These are phyloP conservation scores for Brachynemurus nebulosus DNA, from an alignment of 2,888 invertebrate species.

Conservation along the genomic window DNA sequence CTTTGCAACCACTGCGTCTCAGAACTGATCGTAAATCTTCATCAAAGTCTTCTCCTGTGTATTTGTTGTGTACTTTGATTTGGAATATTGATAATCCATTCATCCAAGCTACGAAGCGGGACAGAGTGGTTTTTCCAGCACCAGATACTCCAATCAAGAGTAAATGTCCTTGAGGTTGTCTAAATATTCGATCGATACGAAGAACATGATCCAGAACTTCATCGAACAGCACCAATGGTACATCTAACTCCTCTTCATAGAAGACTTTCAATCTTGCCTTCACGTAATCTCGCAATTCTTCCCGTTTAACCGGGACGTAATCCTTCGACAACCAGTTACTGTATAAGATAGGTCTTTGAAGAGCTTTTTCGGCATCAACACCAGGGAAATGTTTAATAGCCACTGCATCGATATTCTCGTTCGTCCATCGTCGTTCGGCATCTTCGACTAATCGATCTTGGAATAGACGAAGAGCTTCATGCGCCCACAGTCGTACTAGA, in stretches of 20 bases:
- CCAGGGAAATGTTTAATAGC: slow-evolving; percentile 87
- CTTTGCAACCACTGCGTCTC: slow-evolving; percentile 78
- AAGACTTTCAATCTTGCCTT: slow-evolving; percentile 95
- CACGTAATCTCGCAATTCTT: slow-evolving; percentile 91
- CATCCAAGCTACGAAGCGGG: slow-evolving; percentile 99
- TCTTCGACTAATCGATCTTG: slow-evolving; percentile 92
- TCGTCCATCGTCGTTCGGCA: slow-evolving; percentile 91
- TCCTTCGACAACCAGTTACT: slow-evolving; percentile 99
- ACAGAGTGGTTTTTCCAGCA: slow-evolving; percentile 97
- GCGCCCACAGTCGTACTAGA: slow-evolving; percentile 96
- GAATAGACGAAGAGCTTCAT: slow-evolving; percentile 95
- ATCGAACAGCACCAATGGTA: slow-evolving; percentile 94
- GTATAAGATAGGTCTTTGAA: slow-evolving; percentile 91
- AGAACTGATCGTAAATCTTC: slow-evolving; percentile 89
- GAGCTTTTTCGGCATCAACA: slow-evolving; percentile 51
- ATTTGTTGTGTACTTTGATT: slow-evolving; percentile 98
- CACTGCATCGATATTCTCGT: slow-evolving; percentile 89
- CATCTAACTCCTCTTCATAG: slow-evolving; percentile 98
- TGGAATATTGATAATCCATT: slow-evolving; percentile 98
- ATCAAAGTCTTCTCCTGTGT: slow-evolving; percentile 97
- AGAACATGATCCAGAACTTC: slow-evolving; percentile 99
- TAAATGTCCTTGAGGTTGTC: slow-evolving; percentile 97
- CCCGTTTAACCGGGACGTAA: slow-evolving; percentile 90
- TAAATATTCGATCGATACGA: slow-evolving; percentile 96
- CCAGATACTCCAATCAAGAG: slow-evolving; percentile 97